Conservation (phyloP, 2,888 invertebrate genomes). For the Drosophila algonquin region DNA sequence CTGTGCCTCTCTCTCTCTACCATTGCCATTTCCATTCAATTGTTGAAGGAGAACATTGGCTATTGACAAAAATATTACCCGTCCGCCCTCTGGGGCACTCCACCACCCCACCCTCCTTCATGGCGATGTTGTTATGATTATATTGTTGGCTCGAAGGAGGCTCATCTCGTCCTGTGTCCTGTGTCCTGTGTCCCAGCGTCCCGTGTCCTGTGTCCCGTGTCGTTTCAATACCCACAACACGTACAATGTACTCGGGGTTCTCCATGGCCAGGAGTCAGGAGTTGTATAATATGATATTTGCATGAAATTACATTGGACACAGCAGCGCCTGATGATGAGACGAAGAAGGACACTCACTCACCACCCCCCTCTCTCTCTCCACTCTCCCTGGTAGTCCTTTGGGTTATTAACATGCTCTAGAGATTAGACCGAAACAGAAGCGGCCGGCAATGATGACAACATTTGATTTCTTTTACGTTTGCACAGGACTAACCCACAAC, state of each 20-base stretch:
- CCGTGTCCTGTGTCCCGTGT: background rate
- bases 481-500: conserved; percentile 32
- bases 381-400: conserved; percentile 32
- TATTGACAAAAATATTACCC: conserved; percentile 68
- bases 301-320: conserved; percentile 70
- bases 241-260: conserved; percentile 50
- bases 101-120: background rate
- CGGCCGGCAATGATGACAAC: conserved; percentile 72
- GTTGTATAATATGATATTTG: conserved; percentile 73
- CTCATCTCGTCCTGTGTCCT: background rate
- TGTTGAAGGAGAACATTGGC: conserved; percentile 59
- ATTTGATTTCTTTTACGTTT: conserved; percentile 74
- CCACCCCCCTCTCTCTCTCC: background rate
- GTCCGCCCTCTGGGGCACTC: conserved; percentile 28
- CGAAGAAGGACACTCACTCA: conserved; percentile 9
- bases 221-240: conserved; percentile 73
- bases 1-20: conserved; percentile 9
- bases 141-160: conserved; percentile 51
- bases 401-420: conserved; percentile 79
- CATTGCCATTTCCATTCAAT: conserved; percentile 54
- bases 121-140: conserved; percentile 67
- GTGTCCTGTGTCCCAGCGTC: background rate
- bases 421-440: conserved; percentile 65
- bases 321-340: conserved; percentile 11
- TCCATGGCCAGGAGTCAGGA: conserved; percentile 29